Evolutionary conservation across 2,113 vertebrate species (phyloP).

Genomic region (Platysteira castanea): DNA sequence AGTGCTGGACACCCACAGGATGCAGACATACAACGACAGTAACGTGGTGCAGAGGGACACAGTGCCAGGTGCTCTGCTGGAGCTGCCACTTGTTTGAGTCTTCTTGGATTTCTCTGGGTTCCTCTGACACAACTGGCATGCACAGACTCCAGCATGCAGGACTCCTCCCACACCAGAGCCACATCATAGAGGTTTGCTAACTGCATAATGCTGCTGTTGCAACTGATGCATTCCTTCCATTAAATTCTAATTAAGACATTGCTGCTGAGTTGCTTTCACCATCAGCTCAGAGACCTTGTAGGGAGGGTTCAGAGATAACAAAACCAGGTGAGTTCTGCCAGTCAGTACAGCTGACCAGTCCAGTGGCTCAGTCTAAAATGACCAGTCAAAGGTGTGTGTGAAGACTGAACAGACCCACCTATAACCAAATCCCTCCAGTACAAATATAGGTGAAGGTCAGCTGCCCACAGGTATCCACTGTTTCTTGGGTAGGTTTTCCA

Average conservation of each 20-base stretch:
- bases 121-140: not conserved
- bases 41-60: not conserved
- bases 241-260: not conserved
- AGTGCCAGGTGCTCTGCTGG: not conserved
- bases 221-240: not conserved
- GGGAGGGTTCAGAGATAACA: not conserved
- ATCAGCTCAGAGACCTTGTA: not conserved
- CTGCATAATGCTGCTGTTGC: not conserved
- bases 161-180: not conserved
- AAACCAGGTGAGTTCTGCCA: not conserved
- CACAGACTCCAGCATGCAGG: not conserved
- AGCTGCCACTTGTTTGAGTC: not conserved
- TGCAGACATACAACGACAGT: fast-evolving
- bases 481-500: not conserved
- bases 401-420: not conserved
- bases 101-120: not conserved
- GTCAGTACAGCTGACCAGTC: not conserved
- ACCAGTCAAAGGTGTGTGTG: not conserved
- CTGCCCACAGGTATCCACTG: not conserved
- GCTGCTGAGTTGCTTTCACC: not conserved
- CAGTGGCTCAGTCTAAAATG: not conserved
- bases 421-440: not conserved
- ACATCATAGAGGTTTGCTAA: no score
- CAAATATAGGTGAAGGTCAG: not conserved
- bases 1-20: not conserved